Conservation (phyloP, 2,113 vertebrate genomes). For the Smithornis capensis region DNA sequence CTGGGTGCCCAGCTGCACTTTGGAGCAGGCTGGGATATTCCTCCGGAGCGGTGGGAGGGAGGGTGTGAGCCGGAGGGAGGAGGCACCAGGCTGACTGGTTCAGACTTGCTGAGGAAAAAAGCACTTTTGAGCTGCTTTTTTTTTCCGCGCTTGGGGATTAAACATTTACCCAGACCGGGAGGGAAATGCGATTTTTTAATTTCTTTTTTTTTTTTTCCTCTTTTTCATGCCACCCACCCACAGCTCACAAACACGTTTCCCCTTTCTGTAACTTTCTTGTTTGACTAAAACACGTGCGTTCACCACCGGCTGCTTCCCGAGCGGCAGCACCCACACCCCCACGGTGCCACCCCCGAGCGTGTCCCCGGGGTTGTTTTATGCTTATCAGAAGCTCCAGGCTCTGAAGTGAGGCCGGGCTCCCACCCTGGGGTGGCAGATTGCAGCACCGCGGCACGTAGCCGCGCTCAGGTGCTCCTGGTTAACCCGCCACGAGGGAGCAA, state of each 20-base stretch:
- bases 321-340: neutral
- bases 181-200: neutral
- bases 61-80: neutral
- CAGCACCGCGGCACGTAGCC: fast-evolving
- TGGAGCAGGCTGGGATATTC: conserved; percentile 24
- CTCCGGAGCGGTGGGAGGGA: neutral
- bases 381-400: neutral
- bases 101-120: conserved; percentile 26
- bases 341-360: neutral
- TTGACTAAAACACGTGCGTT: neutral
- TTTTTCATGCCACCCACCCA: neutral
- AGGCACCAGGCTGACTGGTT: conserved; percentile 52
- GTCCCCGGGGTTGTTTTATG: fast-evolving
- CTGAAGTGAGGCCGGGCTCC: fast-evolving
- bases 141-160: neutral
- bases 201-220: too few relatives aligned
- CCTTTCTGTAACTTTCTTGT: neutral
- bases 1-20: neutral
- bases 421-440: fast-evolving
- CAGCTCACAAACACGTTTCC: neutral
- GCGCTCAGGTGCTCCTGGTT: neutral
- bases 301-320: neutral
- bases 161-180: conserved; percentile 30
- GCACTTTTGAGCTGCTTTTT: conserved; percentile 20
- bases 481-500: fast-evolving